Conservation (phyloP, 2,113 vertebrate species). For the Chauna torquata region DNA sequence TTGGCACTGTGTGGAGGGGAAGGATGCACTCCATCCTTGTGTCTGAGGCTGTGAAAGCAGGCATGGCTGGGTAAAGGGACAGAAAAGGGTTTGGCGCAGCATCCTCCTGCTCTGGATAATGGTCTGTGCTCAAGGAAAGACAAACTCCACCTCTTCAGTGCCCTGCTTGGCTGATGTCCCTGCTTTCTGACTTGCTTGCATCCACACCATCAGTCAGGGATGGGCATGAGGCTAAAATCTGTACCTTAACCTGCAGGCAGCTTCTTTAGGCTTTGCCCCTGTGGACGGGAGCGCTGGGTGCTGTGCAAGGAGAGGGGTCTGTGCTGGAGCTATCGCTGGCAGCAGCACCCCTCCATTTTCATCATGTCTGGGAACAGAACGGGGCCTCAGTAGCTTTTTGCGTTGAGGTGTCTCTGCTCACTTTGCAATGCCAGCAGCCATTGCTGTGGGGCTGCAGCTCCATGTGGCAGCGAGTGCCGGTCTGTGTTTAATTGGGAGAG, state of each 20-base stretch:
- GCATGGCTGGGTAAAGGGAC: background rate
- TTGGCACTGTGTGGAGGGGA: accelerated
- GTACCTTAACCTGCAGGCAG: background rate
- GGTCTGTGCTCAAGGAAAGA: background rate
- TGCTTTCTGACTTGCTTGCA: background rate
- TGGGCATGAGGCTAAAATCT: background rate
- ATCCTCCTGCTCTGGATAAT: background rate
- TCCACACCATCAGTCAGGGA: background rate
- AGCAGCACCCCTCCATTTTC: background rate
- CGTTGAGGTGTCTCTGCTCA: accelerated
- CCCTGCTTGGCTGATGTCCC: background rate
- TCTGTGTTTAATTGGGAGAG: background rate
- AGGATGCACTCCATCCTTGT: accelerated
- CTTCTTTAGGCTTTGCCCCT: accelerated
- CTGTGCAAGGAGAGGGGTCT: background rate
- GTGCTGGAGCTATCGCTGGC: background rate
- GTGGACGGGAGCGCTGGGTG: background rate
- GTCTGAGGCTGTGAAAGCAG: background rate
- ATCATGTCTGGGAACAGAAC: background rate
- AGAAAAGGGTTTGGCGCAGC: background rate
- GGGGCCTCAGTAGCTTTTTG: background rate
- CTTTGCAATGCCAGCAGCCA: background rate
- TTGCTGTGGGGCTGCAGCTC: background rate
- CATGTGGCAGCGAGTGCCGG: background rate
- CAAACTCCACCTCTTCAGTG: background rate